Conservation (phyloP, 2,888 invertebrate genomes). For the Hypolimnas misippus region DNA sequence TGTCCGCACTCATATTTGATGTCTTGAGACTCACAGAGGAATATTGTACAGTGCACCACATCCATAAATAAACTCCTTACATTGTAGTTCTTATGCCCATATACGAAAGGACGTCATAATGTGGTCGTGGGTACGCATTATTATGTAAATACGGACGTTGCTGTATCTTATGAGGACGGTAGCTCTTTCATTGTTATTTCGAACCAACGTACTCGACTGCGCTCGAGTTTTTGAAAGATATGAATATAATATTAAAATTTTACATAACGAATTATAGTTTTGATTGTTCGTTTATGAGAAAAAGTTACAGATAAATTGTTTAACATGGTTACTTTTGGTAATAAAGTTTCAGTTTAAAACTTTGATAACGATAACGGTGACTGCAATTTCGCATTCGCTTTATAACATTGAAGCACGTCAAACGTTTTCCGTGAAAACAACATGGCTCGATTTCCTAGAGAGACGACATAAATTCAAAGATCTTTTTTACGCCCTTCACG, state of each 20-base stretch:
- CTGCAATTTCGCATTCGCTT: no score
- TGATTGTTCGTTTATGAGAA: background rate
- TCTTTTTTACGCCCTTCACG: no score
- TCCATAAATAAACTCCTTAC: background rate
- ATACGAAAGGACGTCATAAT: background rate
- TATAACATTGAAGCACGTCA: no score
- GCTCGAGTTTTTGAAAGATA: slow-evolving; percentile 14
- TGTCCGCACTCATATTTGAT: slow-evolving; percentile 13
- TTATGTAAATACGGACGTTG: slow-evolving; percentile 25
- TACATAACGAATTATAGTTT: slow-evolving; percentile 6
- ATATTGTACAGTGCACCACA: slow-evolving; percentile 21
- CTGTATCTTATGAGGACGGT: slow-evolving; percentile 28
- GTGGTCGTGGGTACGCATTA: slow-evolving; percentile 16
- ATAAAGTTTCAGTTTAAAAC: background rate
- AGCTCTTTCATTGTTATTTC: slow-evolving; percentile 21
- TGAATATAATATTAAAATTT: slow-evolving; percentile 27
- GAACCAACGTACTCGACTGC: slow-evolving; percentile 8
- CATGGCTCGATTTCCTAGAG: no score
- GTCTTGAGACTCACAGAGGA: slow-evolving; percentile 26
- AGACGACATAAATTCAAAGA: no score
- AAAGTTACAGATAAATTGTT: background rate
- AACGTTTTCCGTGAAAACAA: no score
- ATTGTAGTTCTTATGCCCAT: background rate
- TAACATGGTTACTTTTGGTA: no score
- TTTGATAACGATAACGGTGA: no score